phyloP scores from a whole-genome alignment of 2,888 invertebrate species.

The Drosophila helvetica region DNA sequence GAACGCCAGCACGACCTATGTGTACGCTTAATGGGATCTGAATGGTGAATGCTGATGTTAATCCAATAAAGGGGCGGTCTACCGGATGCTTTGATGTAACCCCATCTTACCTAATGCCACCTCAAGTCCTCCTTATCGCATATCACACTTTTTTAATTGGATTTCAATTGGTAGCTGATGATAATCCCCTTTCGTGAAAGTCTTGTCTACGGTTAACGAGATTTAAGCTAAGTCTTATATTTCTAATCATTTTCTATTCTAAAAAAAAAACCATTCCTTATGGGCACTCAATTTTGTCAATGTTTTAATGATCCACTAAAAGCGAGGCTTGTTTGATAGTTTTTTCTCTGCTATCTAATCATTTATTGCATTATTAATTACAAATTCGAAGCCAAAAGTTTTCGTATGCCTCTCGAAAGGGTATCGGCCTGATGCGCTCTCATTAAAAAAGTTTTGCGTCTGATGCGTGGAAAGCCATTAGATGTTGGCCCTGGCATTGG shows the following conservation, averaged over 20 bases:
- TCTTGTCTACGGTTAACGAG: neutral
- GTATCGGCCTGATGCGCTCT: conserved; percentile 50
- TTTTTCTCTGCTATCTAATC: neutral
- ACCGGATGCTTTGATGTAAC: neutral
- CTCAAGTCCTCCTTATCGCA: neutral
- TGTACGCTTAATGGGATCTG: neutral
- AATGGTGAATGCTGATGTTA: neutral
- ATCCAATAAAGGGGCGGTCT: neutral
- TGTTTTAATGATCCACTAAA: no score
- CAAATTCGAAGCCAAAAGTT: neutral
- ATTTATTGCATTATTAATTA: neutral
- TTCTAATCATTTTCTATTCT: no score
- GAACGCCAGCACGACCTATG: neutral
- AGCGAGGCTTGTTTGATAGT: neutral
- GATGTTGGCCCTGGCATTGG: conserved; percentile 57
- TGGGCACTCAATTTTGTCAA: no score
- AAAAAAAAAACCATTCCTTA: no score
- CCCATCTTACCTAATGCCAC: neutral
- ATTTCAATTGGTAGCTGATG: neutral
- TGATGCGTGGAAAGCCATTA: conserved; percentile 70
- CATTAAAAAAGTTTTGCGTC: conserved; percentile 68
- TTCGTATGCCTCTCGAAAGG: conserved; percentile 21
- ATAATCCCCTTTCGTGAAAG: neutral
- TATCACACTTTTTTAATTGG: neutral
- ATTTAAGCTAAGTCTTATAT: no score